These are phyloP conservation scores for Cosmopolites sordidus DNA, from an alignment of 2,888 invertebrate species.

Conservation along the genomic window DNA sequence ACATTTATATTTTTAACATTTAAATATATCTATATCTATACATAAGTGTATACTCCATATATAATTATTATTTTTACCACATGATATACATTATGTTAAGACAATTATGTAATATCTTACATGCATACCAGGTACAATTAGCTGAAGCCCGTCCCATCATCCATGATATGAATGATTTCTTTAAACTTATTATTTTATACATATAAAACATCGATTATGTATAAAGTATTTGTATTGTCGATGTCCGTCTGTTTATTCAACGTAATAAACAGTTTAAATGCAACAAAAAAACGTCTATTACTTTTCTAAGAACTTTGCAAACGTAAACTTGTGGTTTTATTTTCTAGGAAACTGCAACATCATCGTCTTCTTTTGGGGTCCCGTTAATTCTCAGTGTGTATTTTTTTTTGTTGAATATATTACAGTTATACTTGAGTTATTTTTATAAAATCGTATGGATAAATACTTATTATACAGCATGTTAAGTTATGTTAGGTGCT, in stretches of 20 bases:
- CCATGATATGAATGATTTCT: neutral
- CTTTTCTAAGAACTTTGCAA: neutral
- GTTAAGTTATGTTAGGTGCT: no score
- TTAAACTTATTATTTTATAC: neutral
- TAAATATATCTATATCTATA: no score
- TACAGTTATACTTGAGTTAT: no score
- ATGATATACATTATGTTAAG: no score
- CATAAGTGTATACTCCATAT: no score
- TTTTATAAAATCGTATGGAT: no score
- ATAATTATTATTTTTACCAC: no score
- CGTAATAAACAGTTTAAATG: neutral
- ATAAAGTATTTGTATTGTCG: neutral
- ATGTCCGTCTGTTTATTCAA: neutral
- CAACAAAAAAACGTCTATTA: neutral
- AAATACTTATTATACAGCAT: no score
- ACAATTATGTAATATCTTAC: neutral
- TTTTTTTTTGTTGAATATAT: neutral
- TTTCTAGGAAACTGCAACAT: neutral
- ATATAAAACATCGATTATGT: neutral
- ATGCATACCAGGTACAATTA: neutral
- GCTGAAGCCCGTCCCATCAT: neutral
- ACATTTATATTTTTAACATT: no score
- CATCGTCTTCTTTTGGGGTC: neutral
- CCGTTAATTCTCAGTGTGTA: neutral
- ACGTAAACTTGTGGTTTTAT: neutral